Conservation (phyloP, 2,113 vertebrate species). For the Dicrurus megarhynchus region DNA sequence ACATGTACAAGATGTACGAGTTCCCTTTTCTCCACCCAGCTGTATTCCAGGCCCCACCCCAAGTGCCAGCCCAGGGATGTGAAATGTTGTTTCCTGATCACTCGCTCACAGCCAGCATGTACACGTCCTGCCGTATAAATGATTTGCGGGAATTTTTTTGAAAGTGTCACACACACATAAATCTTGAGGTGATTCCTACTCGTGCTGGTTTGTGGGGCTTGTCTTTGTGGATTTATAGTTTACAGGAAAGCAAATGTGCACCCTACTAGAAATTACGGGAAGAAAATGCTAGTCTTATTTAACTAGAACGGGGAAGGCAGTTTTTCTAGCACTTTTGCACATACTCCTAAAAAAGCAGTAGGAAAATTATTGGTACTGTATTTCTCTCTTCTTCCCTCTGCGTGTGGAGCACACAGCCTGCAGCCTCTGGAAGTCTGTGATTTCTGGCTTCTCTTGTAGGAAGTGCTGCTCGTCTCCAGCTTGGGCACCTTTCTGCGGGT, state of each 20-base stretch:
- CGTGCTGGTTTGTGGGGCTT: not conserved
- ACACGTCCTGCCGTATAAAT: not conserved
- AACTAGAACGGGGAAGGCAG: not conserved
- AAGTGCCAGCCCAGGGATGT: not conserved
- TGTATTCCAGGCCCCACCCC: not conserved
- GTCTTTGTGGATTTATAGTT: not conserved
- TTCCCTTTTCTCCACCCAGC: not conserved
- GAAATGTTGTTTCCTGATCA: not conserved
- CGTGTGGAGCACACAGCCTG: not conserved
- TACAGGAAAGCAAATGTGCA: constrained; percentile 1
- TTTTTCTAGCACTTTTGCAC: not conserved
- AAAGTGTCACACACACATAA: not conserved
- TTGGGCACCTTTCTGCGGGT: not conserved
- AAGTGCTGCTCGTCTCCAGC: not conserved
- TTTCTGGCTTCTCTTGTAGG: not conserved
- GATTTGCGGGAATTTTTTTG: not conserved
- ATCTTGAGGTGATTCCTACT: not conserved
- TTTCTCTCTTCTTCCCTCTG: not conserved
- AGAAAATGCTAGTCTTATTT: not conserved
- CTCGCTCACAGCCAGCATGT: not conserved
- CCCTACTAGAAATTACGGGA: constrained; percentile 34
- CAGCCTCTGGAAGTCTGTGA: not conserved
- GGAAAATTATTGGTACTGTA: not conserved
- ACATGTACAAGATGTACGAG: not conserved
- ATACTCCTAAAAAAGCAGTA: not conserved